Evolutionary conservation across 1,140 invertebrate genomes (phyloP).

Genomic region (Vollenhovia emeryi): DNA sequence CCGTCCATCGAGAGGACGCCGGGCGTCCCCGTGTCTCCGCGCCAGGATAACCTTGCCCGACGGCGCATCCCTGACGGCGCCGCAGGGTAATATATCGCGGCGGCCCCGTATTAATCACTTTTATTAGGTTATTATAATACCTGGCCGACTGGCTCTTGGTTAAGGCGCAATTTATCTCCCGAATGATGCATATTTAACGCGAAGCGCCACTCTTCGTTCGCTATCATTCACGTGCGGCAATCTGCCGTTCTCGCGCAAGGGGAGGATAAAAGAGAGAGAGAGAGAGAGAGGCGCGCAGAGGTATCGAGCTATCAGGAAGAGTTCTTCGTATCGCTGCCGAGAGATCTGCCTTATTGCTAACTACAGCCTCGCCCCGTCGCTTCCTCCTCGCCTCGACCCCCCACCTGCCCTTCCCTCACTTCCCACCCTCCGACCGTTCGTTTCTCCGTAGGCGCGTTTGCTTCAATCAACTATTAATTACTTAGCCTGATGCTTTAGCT

Average conservation of each 20-base stretch:
- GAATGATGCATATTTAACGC: constrained; percentile 79
- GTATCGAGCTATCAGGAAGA: constrained; percentile 49
- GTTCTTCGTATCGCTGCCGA: constrained; percentile 60
- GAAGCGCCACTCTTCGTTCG: constrained; percentile 76
- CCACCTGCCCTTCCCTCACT: not conserved
- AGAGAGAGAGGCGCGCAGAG: not conserved
- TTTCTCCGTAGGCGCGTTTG: constrained; percentile 61
- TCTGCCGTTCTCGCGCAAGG: constrained; percentile 55
- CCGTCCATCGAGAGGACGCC: constrained; percentile 61
- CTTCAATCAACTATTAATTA: constrained; percentile 77
- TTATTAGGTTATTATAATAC: constrained; percentile 83
- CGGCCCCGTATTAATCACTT: constrained; percentile 79
- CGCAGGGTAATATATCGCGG: constrained; percentile 74
- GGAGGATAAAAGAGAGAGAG: constrained; percentile 21
- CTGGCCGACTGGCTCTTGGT: constrained; percentile 76
- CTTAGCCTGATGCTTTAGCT: constrained; percentile 65
- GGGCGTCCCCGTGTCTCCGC: constrained; percentile 22
- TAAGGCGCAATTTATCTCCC: constrained; percentile 80
- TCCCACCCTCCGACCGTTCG: not conserved
- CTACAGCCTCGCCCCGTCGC: constrained; percentile 60
- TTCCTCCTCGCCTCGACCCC: constrained; percentile 14
- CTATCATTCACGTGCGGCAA: constrained; percentile 74
- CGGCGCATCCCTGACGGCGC: constrained; percentile 30
- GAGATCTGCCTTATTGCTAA: constrained; percentile 73
- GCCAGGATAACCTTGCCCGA: constrained; percentile 42